phyloP scores from a whole-genome alignment of 1,140 invertebrate genomes.

The Diorhabda sublineata region DNA sequence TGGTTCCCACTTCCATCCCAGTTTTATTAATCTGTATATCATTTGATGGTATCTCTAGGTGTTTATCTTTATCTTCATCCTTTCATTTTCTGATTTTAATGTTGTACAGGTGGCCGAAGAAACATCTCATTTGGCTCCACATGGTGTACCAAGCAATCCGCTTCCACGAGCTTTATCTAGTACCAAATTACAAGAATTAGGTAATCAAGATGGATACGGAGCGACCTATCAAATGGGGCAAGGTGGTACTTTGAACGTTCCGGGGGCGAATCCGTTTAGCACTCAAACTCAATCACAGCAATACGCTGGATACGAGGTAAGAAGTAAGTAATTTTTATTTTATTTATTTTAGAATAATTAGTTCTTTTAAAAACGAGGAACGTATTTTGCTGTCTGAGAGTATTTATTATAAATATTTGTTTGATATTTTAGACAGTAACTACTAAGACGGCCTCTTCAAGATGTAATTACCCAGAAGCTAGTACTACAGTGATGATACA shows the following conservation, averaged over 20 bases:
- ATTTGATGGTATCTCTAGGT: too few species aligned
- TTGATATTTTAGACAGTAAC: constrained; percentile 24
- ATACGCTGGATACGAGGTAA: constrained; percentile 30
- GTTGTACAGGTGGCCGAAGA: constrained; percentile 65
- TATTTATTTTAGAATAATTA: background rate
- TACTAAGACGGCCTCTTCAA: constrained; percentile 16
- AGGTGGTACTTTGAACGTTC: constrained; percentile 62
- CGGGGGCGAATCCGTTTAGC: constrained; percentile 54
- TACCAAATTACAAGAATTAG: constrained; percentile 69
- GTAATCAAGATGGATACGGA: constrained; percentile 66
- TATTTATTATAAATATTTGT: background rate
- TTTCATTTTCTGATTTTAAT: too few species aligned
- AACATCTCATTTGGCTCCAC: constrained; percentile 84
- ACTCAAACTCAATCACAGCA: constrained; percentile 38
- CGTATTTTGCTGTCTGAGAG: background rate
- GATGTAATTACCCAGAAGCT: constrained; percentile 25
- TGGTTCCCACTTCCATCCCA: too few species aligned
- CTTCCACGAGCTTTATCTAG: constrained; percentile 86
- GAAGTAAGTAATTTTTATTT: constrained; percentile 31
- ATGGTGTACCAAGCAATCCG: constrained; percentile 92
- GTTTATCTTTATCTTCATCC: too few species aligned
- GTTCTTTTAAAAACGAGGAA: background rate
- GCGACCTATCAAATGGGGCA: constrained; percentile 65
- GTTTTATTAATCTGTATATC: too few species aligned
- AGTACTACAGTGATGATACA: constrained; percentile 31